phyloP scores from a whole-genome alignment of 2,797 vertebrate species.

The Antennarius maculatus region DNA sequence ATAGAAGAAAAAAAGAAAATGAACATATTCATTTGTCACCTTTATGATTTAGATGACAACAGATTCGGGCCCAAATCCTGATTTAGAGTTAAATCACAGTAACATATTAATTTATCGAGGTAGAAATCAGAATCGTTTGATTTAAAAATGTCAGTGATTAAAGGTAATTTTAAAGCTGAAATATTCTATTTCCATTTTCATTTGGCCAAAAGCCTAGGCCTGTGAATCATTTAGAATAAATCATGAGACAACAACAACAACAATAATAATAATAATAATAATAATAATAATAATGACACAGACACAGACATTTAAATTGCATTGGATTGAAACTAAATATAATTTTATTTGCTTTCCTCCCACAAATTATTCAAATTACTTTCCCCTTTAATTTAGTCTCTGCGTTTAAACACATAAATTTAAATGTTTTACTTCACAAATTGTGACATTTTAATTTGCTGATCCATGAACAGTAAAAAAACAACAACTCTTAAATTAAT shows the following conservation, averaged over 20 bases:
- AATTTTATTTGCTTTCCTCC: not conserved
- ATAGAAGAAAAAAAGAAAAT: not conserved
- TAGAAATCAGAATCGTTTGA: not conserved
- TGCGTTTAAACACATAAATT: too few species aligned
- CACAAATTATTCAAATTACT: not conserved
- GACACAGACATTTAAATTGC: too few species aligned
- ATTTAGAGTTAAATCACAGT: not conserved
- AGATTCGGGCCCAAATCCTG: not conserved
- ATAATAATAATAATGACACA: not conserved
- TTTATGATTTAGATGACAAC: not conserved
- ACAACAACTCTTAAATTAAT: too few species aligned
- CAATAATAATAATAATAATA: not conserved
- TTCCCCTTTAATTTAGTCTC: not conserved
- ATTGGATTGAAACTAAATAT: not conserved
- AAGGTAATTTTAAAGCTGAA: not conserved
- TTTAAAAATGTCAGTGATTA: not conserved
- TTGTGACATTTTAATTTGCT: too few species aligned
- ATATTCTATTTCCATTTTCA: not conserved
- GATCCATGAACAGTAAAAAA: not conserved
- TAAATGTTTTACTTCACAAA: too few species aligned
- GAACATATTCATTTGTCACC: not conserved
- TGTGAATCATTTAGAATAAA: not conserved
- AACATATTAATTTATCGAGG: not conserved
- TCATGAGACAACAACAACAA: not conserved
- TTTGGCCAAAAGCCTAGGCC: not conserved